Evolutionary conservation across 2,797 vertebrate genomes (phyloP), one percentile per base, ranked within the genome.

Genomic region (Characodon lateralis): DNA sequence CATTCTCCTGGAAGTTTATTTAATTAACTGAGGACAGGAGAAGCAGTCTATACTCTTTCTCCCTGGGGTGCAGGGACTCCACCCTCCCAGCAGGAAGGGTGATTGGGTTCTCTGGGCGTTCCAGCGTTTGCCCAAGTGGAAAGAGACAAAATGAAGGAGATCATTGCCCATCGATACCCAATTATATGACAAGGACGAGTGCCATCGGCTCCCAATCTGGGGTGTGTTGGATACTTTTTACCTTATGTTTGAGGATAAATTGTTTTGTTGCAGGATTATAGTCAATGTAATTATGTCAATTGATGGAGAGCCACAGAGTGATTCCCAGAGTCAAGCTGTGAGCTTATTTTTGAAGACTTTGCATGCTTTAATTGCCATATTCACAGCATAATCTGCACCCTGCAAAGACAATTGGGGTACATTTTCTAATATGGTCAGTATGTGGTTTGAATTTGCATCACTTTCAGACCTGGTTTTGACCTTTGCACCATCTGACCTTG

Each of bases 141-240:
- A 95, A 91, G 78, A 89, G 82, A 63, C 56, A 81, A 94, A 94
- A 94, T 93, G 86, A 92, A 93, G 87, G 89, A 86, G 91, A 93
- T 92, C 83, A 83, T 94, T 92, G 91, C 92, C 89, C 90, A 95
- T 95, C 95, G 83, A 96, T 95, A 95, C 90, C 89, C 92, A 94
- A 95, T 95, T 95, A 95, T 78, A 79, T 84, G 81, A 85, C 78
- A 86, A 78, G 83, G 85, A 89, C 46, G 74, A 71, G 83, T 78
- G 87, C 83, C 85, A 83, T 73, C 82, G 82, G 79, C 89, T 89
- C 87, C 83, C 80, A 74, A 74, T 63, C 85, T 73, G 69, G 24
- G 55, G 70, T 86, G 65, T 72, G 35, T 14, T 78, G 76, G 61
- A 43, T 55, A 43, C 55, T 88, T 79, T 87, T 74, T 82, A 26